Percentiles rank a stretch among this genome's conserved stretches.
Evolutionary conservation across 2,888 invertebrate genomes (phyloP).

Genomic region (Philonicus albiceps): DNA sequence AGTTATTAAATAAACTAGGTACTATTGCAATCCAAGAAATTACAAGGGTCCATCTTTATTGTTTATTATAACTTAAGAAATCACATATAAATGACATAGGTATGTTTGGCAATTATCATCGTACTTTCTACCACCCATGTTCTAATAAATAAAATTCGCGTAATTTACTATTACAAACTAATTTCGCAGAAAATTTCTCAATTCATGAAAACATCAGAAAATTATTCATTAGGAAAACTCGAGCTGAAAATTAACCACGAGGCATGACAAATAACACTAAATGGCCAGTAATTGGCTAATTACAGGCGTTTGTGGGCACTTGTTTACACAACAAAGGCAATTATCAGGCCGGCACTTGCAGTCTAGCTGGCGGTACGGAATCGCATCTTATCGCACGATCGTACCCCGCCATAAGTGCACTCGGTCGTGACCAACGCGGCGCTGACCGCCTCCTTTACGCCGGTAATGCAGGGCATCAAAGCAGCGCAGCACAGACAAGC

Average conservation of each 20-base stretch:
- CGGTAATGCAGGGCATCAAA: slow-evolving; percentile 12
- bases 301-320: slow-evolving; percentile 39
- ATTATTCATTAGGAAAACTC: slow-evolving; percentile 4
- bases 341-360: slow-evolving; percentile 10
- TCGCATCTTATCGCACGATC: slow-evolving; percentile 36
- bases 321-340: slow-evolving; percentile 42
- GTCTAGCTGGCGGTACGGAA: neutral
- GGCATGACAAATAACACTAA: slow-evolving; percentile 40
- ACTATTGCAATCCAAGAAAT: too few species aligned
- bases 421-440: slow-evolving; percentile 38
- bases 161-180: neutral
- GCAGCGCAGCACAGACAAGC: neutral
- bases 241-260: slow-evolving; percentile 1
- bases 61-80: too few species aligned
- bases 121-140: too few species aligned
- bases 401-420: slow-evolving; percentile 20
- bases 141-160: neutral
- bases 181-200: neutral
- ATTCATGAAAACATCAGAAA: neutral
- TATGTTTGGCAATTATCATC: too few species aligned
- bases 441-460: slow-evolving; percentile 24
- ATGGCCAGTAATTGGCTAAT: slow-evolving; percentile 41
- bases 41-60: too few species aligned
- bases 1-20: too few species aligned
- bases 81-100: too few species aligned